Conservation (phyloP, 37 sponge, comb jelly and placozoan genomes). For the Hexactinellida sp. region DNA sequence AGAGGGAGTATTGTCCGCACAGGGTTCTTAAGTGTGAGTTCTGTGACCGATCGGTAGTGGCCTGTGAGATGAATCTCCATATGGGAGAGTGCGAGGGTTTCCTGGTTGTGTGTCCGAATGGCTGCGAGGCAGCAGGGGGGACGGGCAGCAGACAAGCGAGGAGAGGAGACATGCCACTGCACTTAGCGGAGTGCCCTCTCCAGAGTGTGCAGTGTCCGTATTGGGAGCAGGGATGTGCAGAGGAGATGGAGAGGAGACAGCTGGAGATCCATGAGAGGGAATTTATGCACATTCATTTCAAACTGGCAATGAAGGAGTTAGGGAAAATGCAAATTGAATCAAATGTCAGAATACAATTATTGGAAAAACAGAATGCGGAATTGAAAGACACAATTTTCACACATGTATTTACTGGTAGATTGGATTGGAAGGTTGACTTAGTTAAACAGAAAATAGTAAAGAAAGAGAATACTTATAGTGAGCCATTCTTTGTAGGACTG, state of each 20-base stretch:
- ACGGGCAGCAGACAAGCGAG: too few relatives aligned
- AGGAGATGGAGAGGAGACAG: constrained; percentile 1
- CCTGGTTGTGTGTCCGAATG: not conserved
- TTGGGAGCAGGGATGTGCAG: not conserved
- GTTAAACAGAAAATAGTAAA: not conserved
- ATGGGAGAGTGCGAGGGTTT: not conserved
- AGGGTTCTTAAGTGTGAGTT: not conserved
- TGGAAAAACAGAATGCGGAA: not conserved
- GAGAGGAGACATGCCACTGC: not conserved
- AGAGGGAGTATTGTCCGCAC: not conserved
- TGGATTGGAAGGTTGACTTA: not conserved
- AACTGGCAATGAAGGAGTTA: not conserved
- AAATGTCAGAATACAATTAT: not conserved
- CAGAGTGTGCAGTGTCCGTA: not conserved
- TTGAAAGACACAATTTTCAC: too few relatives aligned
- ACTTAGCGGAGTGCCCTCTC: not conserved
- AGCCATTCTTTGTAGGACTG: not conserved
- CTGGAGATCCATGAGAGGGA: not conserved
- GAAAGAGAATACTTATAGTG: not conserved
- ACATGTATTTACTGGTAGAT: not conserved
- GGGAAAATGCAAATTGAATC: not conserved
- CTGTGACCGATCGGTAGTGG: not conserved
- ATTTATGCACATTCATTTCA: not conserved
- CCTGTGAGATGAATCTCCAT: not conserved
- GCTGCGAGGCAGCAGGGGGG: too few relatives aligned